These are phyloP conservation scores for Picathartes gymnocephalus DNA, from an alignment of 2,113 vertebrate species.

Conservation along the genomic window DNA sequence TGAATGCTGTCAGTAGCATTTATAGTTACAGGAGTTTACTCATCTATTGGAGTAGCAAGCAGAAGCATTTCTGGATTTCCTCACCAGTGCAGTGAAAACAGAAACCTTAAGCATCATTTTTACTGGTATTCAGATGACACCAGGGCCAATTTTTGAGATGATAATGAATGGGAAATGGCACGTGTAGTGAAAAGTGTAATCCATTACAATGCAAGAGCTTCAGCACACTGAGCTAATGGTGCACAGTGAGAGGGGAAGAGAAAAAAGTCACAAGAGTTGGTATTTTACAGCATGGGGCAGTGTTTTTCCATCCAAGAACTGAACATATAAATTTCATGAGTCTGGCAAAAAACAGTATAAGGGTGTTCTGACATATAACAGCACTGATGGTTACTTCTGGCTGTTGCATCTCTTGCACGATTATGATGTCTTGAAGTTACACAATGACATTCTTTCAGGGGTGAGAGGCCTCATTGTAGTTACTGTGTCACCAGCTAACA, in stretches of 20 bases:
- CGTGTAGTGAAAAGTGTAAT: not conserved
- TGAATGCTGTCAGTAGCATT: not conserved
- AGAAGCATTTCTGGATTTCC: not conserved
- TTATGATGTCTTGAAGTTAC: not conserved
- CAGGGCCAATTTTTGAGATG: not conserved
- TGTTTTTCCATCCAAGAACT: not conserved
- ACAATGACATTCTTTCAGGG: not conserved
- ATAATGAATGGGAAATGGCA: not conserved
- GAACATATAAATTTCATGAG: not conserved
- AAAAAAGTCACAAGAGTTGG: not conserved
- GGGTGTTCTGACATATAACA: not conserved
- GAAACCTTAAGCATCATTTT: not conserved
- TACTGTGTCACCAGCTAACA: not conserved
- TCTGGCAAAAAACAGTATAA: not conserved
- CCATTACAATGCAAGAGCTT: not conserved
- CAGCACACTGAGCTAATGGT: not conserved
- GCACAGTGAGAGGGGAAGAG: accelerated
- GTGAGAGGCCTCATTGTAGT: not conserved
- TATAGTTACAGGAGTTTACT: not conserved
- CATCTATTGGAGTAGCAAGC: not conserved
- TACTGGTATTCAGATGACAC: not conserved
- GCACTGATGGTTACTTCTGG: not conserved
- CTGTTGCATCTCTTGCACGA: not conserved
- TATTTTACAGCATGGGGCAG: not conserved
- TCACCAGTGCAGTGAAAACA: not conserved